Evolutionary conservation across 1,140 invertebrate genomes (phyloP), one percentile per base, ranked within the genome.

Genomic region (Tetraneura akinire): DNA sequence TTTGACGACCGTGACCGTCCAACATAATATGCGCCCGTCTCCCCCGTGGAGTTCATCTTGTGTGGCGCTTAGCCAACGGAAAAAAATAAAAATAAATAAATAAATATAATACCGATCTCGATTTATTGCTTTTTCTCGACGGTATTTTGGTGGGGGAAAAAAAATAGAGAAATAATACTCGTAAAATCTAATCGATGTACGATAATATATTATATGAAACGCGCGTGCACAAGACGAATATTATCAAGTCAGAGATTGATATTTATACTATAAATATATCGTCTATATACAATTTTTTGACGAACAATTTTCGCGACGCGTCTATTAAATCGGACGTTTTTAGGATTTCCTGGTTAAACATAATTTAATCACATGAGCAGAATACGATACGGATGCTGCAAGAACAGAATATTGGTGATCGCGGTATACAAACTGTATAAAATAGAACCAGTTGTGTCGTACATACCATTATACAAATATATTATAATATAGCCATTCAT

Each of bases 31-130:
- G 18, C 18, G n/a, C 66, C 21, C 21, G 14, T 70, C 66, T 70
- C 66, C 66, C 66, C 66, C 42, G 66, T 26, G 66, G 66, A 70
- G 66, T 47, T 70, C 66, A 70, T 70, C 66, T 70, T 70, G 66
- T 70, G 66, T 70, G 66, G 66, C 42, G 42, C 66, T 26, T 26
- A 21, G 66, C 66, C 66, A 47, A 23, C 5, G 21, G n/a, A 6
- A 55, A 23, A 23, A 23, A 11, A 37, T n/a, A n/a, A 53, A 53
- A 53, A 45, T 3, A 6, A 47, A n/a, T n/a, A n/a, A n/a, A n/a
- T n/a, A n/a, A n/a, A n/a, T n/a, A 37, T 21, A 45, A 47, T 47
- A 70, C 66, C 23, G 66, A 70, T 70, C n/a, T 70, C 66, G 42
- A 70, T 70, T 70, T 70, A 70, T 70, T 47, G 66, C 42, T 70